Conservation (phyloP, 2,113 vertebrate genomes). For the Cnemophilus loriae region DNA sequence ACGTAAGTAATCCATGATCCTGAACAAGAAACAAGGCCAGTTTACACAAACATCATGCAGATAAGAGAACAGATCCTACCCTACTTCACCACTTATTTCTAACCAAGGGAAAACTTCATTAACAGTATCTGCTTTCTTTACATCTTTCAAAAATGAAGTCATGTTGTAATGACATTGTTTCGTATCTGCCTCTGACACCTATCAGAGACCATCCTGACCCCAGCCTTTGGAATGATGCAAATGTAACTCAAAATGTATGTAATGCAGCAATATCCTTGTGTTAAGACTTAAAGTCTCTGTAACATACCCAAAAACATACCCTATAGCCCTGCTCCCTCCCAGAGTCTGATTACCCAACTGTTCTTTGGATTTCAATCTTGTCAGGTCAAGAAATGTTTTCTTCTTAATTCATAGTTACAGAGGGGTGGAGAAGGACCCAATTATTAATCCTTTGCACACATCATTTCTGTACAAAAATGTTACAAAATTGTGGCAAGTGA, state of each 20-base stretch:
- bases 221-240: not conserved
- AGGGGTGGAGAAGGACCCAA: accelerated
- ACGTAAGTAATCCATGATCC: not conserved
- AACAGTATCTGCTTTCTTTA: not conserved
- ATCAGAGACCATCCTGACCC: not conserved
- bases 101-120: not conserved
- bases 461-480: not conserved
- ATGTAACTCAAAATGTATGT: not conserved
- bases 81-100: not conserved
- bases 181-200: not conserved
- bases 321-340: not conserved
- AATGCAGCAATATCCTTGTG: not conserved
- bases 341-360: not conserved
- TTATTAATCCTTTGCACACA: not conserved
- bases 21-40: not conserved
- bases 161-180: not conserved
- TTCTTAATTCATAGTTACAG: not conserved
- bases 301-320: not conserved
- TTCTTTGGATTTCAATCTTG: not conserved
- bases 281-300: not conserved
- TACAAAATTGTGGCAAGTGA: not conserved
- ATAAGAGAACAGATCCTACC: not conserved
- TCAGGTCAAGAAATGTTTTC: not conserved
- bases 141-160: not conserved
- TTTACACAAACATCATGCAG: not conserved